Evolutionary conservation across 1,140 invertebrate genomes (phyloP).

Genomic region (Limonius californicus): DNA sequence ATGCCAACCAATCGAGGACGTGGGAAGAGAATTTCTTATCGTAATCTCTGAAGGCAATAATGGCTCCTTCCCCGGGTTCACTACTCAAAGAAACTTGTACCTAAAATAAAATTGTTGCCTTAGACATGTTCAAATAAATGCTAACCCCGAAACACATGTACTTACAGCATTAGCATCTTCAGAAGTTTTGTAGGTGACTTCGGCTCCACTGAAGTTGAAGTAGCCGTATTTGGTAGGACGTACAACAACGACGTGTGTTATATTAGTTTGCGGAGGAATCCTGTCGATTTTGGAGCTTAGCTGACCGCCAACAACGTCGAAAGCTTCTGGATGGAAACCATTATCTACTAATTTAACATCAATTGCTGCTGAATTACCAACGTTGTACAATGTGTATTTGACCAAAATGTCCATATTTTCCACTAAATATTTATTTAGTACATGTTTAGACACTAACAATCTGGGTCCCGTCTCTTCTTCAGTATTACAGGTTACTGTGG

Average conservation of each 20-base stretch:
- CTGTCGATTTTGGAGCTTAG: constrained; percentile 79
- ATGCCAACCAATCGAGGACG: constrained; percentile 94
- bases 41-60: constrained; percentile 93
- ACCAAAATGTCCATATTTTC: constrained; percentile 96
- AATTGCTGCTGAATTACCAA: constrained; percentile 81
- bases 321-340: constrained; percentile 85
- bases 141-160: constrained; percentile 10
- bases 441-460: constrained; percentile 79
- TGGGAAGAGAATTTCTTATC: constrained; percentile 98
- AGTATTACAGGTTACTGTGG: constrained; percentile 3
- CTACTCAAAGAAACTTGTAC: constrained; percentile 85
- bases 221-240: constrained; percentile 86
- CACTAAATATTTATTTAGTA: constrained; percentile 98
- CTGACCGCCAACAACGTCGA: constrained; percentile 82
- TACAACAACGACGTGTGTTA: constrained; percentile 90
- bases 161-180: constrained; percentile 67
- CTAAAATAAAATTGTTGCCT: constrained; percentile 48
- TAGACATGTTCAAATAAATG: too few relatives aligned
- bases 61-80: constrained; percentile 93
- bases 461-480: constrained; percentile 69
- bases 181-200: constrained; percentile 81
- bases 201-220: constrained; percentile 96
- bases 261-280: constrained; percentile 88
- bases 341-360: constrained; percentile 85
- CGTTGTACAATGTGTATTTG: constrained; percentile 84